Evolutionary conservation across 1,140 invertebrate species (phyloP).

Genomic region (Leptestheria dahalacensis): DNA sequence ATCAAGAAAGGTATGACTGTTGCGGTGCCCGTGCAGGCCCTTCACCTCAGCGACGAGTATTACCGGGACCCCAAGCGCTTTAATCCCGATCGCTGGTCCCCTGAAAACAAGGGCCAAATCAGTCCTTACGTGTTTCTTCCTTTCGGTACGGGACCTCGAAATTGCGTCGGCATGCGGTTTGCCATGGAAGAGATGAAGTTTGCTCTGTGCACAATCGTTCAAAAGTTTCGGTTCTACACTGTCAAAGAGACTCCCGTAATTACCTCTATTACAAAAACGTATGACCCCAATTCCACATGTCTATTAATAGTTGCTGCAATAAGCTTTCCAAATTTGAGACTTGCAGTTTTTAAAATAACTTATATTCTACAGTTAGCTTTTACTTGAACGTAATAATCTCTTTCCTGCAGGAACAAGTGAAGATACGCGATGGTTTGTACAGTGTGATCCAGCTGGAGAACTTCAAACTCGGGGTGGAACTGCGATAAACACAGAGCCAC

Average conservation of each 20-base stretch:
- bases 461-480: background rate
- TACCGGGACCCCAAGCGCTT: constrained; percentile 43
- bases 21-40: constrained; percentile 39
- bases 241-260: constrained; percentile 14
- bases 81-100: constrained; percentile 34
- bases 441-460: background rate
- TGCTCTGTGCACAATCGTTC: constrained; percentile 12
- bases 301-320: background rate
- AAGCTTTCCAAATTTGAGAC: background rate
- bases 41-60: constrained; percentile 43
- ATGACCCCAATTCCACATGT: background rate
- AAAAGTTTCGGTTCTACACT: constrained; percentile 11
- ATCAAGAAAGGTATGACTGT: constrained; percentile 37
- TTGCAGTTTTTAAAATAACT: background rate
- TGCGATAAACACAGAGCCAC: background rate
- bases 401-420: background rate
- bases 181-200: constrained; percentile 26
- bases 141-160: constrained; percentile 39
- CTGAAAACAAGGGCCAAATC: constrained; percentile 27
- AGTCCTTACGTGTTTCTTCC: constrained; percentile 35
- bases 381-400: too few relatives aligned
- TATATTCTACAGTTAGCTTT: too few relatives aligned
- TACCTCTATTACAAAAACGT: background rate
- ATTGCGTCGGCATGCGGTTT: constrained; percentile 37
- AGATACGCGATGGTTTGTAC: background rate